These are phyloP conservation scores for Nannoperca australis DNA, from an alignment of 2,797 vertebrate species.

Conservation along the genomic window DNA sequence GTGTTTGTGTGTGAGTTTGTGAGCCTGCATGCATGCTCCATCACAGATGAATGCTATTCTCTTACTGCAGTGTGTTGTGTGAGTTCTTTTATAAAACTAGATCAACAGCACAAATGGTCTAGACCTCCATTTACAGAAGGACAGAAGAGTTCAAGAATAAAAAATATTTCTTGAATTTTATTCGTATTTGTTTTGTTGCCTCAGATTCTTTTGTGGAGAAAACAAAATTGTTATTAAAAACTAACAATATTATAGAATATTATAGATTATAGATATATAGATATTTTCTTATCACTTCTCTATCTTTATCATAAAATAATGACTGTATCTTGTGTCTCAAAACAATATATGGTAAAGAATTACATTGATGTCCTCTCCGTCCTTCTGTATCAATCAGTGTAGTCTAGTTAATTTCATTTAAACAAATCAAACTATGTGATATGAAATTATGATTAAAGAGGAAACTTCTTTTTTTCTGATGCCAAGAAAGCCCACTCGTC, in stretches of 20 bases:
- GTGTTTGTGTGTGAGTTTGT: conserved; percentile 33
- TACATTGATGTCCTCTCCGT: neutral
- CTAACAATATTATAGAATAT: too few relatives aligned
- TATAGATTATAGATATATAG: too few relatives aligned
- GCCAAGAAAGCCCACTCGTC: conserved; percentile 14
- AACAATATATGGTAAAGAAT: conserved; percentile 1
- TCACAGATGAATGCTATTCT: conserved; percentile 29
- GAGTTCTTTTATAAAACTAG: conserved; percentile 13
- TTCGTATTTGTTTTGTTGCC: neutral
- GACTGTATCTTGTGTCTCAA: neutral
- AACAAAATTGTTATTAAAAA: neutral
- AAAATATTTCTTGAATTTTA: neutral
- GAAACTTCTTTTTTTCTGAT: neutral
- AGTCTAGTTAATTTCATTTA: neutral
- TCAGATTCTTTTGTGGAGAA: neutral
- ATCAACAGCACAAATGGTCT: neutral
- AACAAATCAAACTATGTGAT: conserved; percentile 8
- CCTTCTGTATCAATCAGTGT: conserved; percentile 16
- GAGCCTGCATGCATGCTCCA: conserved; percentile 52
- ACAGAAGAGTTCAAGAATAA: conserved; percentile 1
- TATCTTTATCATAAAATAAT: neutral
- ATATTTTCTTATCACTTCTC: neutral
- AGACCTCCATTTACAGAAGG: neutral
- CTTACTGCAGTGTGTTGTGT: conserved; percentile 36
- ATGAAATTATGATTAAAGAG: conserved; percentile 12